Percentiles rank a stretch among this genome's conserved stretches.
phyloP scores from a whole-genome alignment of 2,113 vertebrate species.

The Saguinus imperator region DNA sequence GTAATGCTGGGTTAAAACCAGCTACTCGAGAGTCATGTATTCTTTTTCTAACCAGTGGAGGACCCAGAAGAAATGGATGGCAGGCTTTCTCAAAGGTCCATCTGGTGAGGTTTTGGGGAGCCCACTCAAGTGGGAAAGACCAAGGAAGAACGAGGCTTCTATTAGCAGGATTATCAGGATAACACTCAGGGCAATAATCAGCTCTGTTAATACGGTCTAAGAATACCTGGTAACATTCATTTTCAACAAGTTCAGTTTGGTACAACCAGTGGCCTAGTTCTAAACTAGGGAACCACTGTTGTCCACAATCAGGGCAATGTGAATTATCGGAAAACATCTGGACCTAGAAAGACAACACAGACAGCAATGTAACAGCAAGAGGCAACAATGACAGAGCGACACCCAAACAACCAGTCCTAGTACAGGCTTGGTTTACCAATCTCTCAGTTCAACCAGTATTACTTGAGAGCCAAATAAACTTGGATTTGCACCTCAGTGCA shows the following conservation, averaged over 20 bases:
- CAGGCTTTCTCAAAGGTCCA: slow-evolving; percentile 80
- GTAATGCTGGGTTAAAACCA: slow-evolving; percentile 76
- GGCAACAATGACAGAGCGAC: slow-evolving; percentile 28
- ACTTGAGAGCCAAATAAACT: slow-evolving; percentile 41
- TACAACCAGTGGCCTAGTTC: slow-evolving; percentile 79
- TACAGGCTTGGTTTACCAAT: slow-evolving; percentile 52
- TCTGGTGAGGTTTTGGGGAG: slow-evolving; percentile 75
- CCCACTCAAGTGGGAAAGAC: slow-evolving; percentile 79
- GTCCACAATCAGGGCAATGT: slow-evolving; percentile 77
- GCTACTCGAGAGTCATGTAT: slow-evolving; percentile 75
- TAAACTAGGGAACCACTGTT: slow-evolving; percentile 78
- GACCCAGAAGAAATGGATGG: slow-evolving; percentile 78
- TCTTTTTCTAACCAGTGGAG: slow-evolving; percentile 75
- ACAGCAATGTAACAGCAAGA: slow-evolving; percentile 44
- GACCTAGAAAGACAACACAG: slow-evolving; percentile 41
- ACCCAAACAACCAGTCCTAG: slow-evolving; percentile 20
- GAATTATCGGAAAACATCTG: slow-evolving; percentile 77
- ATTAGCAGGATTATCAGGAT: slow-evolving; percentile 76
- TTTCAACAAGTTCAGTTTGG: slow-evolving; percentile 77
- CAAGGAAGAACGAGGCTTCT: slow-evolving; percentile 76
- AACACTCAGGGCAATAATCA: slow-evolving; percentile 78
- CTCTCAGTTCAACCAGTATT: slow-evolving; percentile 53
- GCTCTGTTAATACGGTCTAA: slow-evolving; percentile 77
- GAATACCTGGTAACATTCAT: slow-evolving; percentile 79
- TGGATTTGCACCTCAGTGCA: slow-evolving; percentile 55